Conservation (phyloP, 2,888 invertebrate genomes). For the Punctoribates punctum region DNA sequence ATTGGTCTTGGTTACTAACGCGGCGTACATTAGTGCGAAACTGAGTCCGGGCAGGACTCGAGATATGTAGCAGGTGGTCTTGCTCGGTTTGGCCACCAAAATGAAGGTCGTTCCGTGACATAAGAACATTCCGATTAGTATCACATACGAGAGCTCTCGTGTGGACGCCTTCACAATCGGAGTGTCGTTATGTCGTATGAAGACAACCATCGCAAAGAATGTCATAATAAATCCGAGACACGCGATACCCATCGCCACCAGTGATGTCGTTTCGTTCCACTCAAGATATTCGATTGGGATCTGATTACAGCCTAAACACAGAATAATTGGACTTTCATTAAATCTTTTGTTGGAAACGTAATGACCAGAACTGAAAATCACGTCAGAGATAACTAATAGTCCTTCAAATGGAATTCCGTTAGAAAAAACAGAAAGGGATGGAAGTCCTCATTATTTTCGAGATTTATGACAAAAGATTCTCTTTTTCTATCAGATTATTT, state of each 20-base stretch:
- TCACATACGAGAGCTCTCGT: constrained; percentile 68
- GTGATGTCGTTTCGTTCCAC: constrained; percentile 63
- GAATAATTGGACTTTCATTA: too few species aligned
- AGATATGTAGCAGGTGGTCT: constrained; percentile 80
- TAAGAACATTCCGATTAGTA: constrained; percentile 73
- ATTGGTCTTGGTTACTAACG: constrained; percentile 94
- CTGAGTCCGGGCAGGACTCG: constrained; percentile 89
- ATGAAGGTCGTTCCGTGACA: constrained; percentile 91
- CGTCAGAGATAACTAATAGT: too few species aligned
- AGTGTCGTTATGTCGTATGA: constrained; percentile 81
- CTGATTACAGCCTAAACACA: constrained; percentile 57
- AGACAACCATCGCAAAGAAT: constrained; percentile 70
- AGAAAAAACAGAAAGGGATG: too few species aligned
- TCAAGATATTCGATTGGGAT: constrained; percentile 63
- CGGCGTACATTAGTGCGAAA: constrained; percentile 95
- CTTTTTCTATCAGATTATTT: too few species aligned
- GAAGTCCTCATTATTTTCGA: too few species aligned
- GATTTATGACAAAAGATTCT: too few species aligned
- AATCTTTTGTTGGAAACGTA: too few species aligned
- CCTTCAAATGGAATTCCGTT: too few species aligned
- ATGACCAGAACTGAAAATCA: too few species aligned
- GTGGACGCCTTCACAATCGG: constrained; percentile 97
- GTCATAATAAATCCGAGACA: constrained; percentile 78
- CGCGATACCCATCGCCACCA: constrained; percentile 66
- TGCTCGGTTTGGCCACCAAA: constrained; percentile 70